These are phyloP conservation scores for Platygyra sinensis DNA, from an alignment of 64 coral and sea anemone genomes.

Conservation along the genomic window DNA sequence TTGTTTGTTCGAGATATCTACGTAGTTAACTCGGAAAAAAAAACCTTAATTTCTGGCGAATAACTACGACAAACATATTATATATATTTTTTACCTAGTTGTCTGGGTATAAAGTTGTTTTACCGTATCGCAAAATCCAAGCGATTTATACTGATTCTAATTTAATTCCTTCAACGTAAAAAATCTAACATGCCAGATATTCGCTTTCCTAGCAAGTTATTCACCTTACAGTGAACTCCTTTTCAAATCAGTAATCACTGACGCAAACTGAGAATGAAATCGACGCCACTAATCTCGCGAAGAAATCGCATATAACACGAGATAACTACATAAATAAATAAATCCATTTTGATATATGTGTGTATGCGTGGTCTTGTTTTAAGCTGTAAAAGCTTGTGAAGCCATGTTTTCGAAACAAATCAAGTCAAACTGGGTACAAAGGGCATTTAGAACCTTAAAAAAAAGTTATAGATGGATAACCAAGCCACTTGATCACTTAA, in stretches of 20 bases:
- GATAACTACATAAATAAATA: neutral
- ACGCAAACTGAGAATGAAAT: neutral
- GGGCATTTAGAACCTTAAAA: neutral
- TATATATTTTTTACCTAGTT: neutral
- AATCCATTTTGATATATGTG: neutral
- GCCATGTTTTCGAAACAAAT: neutral
- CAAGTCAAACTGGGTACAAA: neutral
- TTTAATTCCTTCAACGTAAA: too few species aligned
- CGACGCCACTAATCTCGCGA: neutral
- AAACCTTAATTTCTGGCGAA: neutral
- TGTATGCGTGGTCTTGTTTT: neutral
- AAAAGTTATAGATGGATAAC: neutral
- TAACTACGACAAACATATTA: neutral
- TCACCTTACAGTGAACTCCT: too few species aligned
- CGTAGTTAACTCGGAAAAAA: neutral
- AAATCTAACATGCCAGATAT: too few species aligned
- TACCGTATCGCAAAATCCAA: too few species aligned
- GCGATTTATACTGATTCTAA: too few species aligned
- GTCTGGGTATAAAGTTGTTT: too few species aligned
- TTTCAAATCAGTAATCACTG: too few species aligned
- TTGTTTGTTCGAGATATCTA: neutral
- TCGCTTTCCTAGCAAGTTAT: too few species aligned
- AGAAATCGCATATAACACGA: neutral
- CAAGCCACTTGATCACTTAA: neutral
- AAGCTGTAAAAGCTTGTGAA: neutral